Conservation (phyloP, 2,888 invertebrate species). For the Tanytarsus gracilentus region DNA sequence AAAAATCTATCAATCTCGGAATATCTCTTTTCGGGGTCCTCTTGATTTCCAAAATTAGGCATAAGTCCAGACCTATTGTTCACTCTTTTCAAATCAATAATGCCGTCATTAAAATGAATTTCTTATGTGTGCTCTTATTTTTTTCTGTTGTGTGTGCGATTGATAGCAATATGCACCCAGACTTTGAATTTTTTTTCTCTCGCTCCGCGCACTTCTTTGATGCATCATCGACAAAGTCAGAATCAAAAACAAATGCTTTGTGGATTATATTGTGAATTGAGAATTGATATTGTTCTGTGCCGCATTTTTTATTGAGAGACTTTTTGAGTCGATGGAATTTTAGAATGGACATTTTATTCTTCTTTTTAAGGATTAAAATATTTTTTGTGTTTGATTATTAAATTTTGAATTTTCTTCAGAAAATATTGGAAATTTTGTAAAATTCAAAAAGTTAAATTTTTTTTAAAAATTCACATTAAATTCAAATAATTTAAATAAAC, state of each 20-base stretch:
- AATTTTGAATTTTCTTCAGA: too few species aligned
- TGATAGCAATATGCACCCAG: constrained; percentile 25
- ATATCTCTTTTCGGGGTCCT: neutral
- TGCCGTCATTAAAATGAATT: constrained; percentile 26
- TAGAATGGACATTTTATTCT: neutral
- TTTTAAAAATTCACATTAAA: too few species aligned
- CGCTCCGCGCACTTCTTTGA: neutral
- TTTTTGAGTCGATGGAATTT: too few species aligned
- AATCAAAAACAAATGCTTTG: neutral
- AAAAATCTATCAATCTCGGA: constrained; percentile 26
- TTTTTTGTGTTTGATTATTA: too few species aligned
- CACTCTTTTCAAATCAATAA: constrained; percentile 19
- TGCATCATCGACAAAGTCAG: neutral
- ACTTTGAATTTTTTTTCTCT: neutral
- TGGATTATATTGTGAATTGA: neutral
- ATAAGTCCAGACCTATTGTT: constrained; percentile 27
- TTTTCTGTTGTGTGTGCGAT: neutral
- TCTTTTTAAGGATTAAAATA: too few species aligned
- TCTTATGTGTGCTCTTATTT: neutral
- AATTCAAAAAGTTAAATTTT: too few species aligned
- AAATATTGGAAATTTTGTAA: too few species aligned
- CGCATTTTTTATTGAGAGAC: too few species aligned
- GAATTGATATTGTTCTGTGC: neutral
- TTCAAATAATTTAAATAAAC: too few species aligned
- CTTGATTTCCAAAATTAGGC: constrained; percentile 26